Base-by-base conservation (phyloP, 2,888 invertebrate genomes). In the Tridacna crocea region DNA sequence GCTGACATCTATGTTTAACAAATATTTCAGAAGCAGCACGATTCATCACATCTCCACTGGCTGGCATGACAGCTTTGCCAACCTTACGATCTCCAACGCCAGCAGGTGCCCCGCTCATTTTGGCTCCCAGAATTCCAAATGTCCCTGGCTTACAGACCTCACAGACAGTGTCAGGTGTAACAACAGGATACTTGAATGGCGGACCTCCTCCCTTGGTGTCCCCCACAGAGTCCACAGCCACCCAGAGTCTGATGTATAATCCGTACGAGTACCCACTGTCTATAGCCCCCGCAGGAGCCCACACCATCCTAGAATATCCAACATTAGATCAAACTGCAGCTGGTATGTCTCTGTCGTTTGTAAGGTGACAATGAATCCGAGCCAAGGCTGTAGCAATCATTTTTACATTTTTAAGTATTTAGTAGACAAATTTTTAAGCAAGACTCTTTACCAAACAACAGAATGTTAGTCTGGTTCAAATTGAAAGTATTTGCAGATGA, bases 21-120 rank as follows among this genome's bases (percentile, higher is more conserved):
- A 70, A 19, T 22, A 4, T 88, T 87, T 55, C 89, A 89, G 90
- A 91, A 81, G 87, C 90, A 65, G 90, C 90, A 12, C 85, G 91
- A n/a, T 85, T 91, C 70, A 87, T 89, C 47, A 87, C 90, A 13
- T 90, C 88, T 47, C 88, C 89, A 12, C 70, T 89, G 68, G 84
- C 86, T 12, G 87, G 85, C 47, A 84, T 85, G 83, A 85, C 88
- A 36, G 79, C 88, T 47, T 76, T 85, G 72, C 88, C 91, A 60
- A 90, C 89, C 55, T 79, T 93, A 77, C 86, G 92, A 82, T 96
- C 96, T 3, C 96, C 96, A 74, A 96, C 97, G 15, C 98, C 98
- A 0, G 94, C 98, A 83, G 98, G 99, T 47, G 98, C 98, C 0
- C 99, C 98, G 3, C 96, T 99, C 93, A 98, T 99, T 92, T 96